These are phyloP conservation scores for Hydrolagus colliei DNA, from an alignment of 2,797 vertebrate genomes.

Conservation along the genomic window DNA sequence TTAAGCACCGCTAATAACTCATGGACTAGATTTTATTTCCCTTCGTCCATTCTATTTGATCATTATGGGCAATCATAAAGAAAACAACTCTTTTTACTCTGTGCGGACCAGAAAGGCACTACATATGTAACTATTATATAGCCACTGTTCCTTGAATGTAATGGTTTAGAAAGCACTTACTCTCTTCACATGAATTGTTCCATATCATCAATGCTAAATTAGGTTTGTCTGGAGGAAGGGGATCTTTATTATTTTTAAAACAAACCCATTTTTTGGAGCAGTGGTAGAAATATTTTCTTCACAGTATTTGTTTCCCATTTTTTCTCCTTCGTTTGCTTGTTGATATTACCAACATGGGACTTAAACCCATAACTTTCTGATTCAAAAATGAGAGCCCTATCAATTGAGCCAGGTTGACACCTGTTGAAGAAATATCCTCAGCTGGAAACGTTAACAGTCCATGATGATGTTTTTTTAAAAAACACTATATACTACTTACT, in stretches of 20 bases:
- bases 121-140: background rate
- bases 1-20: slow-evolving; percentile 1
- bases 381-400: too few species aligned
- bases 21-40: background rate
- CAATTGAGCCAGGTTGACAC: too few species aligned
- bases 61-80: slow-evolving; percentile 5
- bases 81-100: background rate
- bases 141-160: background rate
- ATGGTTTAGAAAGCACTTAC: background rate
- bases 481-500: too few species aligned
- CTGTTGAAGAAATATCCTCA: too few species aligned
- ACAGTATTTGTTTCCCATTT: background rate
- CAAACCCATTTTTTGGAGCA: background rate
- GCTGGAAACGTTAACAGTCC: too few species aligned
- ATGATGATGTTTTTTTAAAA: too few species aligned
- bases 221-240: too few species aligned
- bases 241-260: background rate
- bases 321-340: too few species aligned
- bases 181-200: too few species aligned
- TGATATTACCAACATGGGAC: too few species aligned
- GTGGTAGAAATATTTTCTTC: background rate
- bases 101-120: background rate
- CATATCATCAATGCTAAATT: too few species aligned
- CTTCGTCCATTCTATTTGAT: background rate
- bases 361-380: too few species aligned